Percentiles rank a stretch among this genome's conserved stretches.
Evolutionary conservation across 2,888 invertebrate species (phyloP).

Genomic region (Orthosia cruda): DNA sequence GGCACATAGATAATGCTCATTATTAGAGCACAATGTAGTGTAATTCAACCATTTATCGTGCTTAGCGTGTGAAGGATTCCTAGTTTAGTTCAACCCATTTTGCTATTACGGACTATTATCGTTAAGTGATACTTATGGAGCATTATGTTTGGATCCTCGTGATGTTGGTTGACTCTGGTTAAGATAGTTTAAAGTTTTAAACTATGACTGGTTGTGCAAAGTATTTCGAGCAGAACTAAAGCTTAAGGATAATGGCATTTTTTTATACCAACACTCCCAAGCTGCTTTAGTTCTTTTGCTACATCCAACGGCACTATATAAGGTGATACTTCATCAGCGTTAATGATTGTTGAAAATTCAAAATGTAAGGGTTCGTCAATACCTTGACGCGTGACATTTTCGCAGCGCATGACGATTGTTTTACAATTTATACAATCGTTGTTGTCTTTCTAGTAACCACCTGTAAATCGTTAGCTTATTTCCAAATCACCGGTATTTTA

Average conservation of each 20-base stretch:
- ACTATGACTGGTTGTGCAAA: constrained; percentile 9
- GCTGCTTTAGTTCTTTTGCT: background rate
- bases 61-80: constrained; percentile 65
- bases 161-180: constrained; percentile 13
- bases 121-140: constrained; percentile 47
- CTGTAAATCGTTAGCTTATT: no score
- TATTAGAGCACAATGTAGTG: constrained; percentile 75
- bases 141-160: constrained; percentile 41
- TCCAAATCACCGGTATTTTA: background rate
- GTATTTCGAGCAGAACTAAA: background rate
- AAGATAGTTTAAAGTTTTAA: constrained; percentile 20
- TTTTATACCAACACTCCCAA: background rate
- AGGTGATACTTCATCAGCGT: no score
- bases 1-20: constrained; percentile 71
- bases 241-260: background rate
- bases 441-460: no score
- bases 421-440: no score
- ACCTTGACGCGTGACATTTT: no score
- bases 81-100: constrained; percentile 55
- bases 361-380: no score
- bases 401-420: no score
- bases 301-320: no score
- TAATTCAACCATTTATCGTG: constrained; percentile 73
- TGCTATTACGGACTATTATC: constrained; percentile 50
- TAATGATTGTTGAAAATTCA: no score